phyloP scores from a whole-genome alignment of 2,113 vertebrate species.

The Otus sunia region DNA sequence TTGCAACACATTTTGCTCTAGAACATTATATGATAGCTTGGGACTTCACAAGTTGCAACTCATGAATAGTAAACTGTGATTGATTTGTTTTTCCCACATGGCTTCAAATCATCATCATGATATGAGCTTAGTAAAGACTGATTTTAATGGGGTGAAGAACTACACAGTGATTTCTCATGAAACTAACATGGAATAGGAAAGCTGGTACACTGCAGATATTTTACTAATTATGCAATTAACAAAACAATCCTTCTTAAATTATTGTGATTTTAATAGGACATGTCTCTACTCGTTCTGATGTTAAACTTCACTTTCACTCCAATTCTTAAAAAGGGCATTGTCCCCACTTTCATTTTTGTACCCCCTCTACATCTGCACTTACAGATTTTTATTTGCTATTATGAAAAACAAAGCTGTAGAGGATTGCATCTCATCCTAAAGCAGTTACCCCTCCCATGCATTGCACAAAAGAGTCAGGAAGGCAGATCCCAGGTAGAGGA shows the following conservation, averaged over 20 bases:
- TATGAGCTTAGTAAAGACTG: not conserved
- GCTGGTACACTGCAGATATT: not conserved
- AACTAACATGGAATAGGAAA: not conserved
- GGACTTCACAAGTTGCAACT: not conserved
- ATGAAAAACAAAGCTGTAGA: not conserved
- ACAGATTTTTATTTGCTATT: not conserved
- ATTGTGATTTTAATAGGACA: not conserved
- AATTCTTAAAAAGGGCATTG: not conserved
- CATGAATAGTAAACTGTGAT: constrained; percentile 20
- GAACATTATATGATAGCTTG: not conserved
- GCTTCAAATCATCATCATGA: constrained; percentile 7
- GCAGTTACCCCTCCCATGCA: not conserved
- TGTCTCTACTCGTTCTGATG: not conserved
- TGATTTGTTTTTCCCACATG: constrained; percentile 29
- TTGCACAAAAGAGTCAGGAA: not conserved
- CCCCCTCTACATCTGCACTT: not conserved
- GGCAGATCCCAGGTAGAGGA: not conserved
- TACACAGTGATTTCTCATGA: not conserved
- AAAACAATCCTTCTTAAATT: not conserved
- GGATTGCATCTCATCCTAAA: not conserved
- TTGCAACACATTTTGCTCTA: not conserved
- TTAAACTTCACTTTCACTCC: not conserved
- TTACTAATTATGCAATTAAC: not conserved
- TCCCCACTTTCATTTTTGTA: not conserved
- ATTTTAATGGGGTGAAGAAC: not conserved